Percentiles rank a stretch among this genome's conserved stretches.
Conservation (phyloP, 2,113 vertebrate species). For the Aptenodytes forsteri region DNA sequence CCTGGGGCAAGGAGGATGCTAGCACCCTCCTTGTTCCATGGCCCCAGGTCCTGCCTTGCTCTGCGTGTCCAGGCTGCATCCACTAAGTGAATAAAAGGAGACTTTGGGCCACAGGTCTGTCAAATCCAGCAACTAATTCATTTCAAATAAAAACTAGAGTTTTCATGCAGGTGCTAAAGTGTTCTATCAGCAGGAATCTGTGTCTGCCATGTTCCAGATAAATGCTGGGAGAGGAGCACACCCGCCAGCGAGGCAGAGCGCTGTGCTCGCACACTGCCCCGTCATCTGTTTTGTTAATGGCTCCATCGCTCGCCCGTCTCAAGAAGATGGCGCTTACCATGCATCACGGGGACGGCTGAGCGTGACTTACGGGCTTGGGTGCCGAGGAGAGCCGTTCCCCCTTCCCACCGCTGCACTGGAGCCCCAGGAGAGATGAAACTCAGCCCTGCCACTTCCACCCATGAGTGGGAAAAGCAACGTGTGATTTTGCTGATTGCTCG, state of each 20-base stretch:
- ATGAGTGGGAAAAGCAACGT: accelerated
- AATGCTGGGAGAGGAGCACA: not conserved
- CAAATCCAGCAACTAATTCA: not conserved
- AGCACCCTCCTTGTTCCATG: not conserved
- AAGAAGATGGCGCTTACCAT: not conserved
- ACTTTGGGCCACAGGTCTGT: not conserved
- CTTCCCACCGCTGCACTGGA: not conserved
- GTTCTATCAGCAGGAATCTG: slow-evolving; percentile 26
- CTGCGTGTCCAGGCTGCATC: not conserved
- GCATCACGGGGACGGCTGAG: not conserved
- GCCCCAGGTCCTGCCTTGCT: not conserved
- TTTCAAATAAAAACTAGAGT: not conserved
- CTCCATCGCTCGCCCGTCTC: not conserved
- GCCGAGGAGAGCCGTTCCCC: not conserved
- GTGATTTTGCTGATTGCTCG: not conserved
- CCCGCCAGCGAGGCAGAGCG: not conserved
- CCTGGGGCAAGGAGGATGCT: not conserved
- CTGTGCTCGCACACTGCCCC: accelerated
- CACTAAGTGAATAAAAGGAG: not conserved
- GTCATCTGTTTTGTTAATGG: slow-evolving; percentile 15
- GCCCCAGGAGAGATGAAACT: not conserved
- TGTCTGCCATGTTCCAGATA: slow-evolving; percentile 26
- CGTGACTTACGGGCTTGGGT: not conserved
- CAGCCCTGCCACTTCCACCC: not conserved
- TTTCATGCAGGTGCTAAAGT: not conserved